Evolutionary conservation across 1,140 invertebrate species (phyloP), one percentile per base, ranked within the genome.

Genomic region (Goniozus legneri): DNA sequence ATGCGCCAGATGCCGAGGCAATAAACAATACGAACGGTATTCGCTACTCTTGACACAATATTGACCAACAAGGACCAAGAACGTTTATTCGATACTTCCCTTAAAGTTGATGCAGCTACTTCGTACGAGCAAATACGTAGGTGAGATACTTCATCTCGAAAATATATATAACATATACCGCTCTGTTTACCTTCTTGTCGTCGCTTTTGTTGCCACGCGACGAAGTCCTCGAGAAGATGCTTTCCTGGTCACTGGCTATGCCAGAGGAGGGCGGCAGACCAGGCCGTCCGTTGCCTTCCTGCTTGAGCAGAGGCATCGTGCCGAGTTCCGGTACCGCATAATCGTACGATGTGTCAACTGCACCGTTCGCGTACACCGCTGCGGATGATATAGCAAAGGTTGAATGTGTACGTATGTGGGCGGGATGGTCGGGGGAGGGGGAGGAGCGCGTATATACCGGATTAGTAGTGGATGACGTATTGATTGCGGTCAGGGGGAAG

Each of bases 291-390:
- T 42, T 65, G 45, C 31, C 55, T 20, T 69, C 71, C 47, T 60
- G 66, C 54, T 71, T 80, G 49, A 87, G 71, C 39, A 87, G 71
- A 50, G 85, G 83, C 41, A 84, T 79, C 7, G 82, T 84, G 47
- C 82, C 82, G 49, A 85, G 75, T 73, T 88, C 85, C 14, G 87
- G 87, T 53, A 88, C 84, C 50, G 85, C 84, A 75, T 88, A 88
- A 69, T 88, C 86, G 71, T 88, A 87, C 52, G 77, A 77, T 55
- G 69, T 69, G 66, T 76, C 72, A 65, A 73, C 64, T 61, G 64
- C 69, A 64, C 70, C 71, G 54, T 74, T 76, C 60, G 71, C 69
- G 62, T 73, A 76, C 38, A 76, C 67, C 40, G 61, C 69, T 67
- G 59, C 50, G 54, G 65, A 66, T 69, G 58, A 69, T 62, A 69